Percentiles rank a stretch among this genome's conserved stretches.
These are phyloP conservation scores for Lineus longissimus DNA, from an alignment of 1,140 invertebrate species.

Conservation along the genomic window DNA sequence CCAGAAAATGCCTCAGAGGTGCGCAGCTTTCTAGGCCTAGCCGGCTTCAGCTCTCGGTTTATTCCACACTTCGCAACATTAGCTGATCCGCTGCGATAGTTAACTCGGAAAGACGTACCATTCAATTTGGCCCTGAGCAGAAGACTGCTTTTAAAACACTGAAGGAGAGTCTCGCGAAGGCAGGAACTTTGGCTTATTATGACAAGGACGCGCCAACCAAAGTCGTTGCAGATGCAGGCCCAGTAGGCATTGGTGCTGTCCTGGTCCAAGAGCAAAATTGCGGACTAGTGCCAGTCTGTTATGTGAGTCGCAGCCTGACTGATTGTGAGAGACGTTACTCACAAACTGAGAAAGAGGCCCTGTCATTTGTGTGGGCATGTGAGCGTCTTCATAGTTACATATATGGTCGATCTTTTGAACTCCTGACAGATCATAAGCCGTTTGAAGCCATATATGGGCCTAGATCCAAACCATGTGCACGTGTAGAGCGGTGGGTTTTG, in stretches of 20 bases:
- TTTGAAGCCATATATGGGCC: conserved; percentile 27
- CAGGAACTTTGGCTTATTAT: conserved; percentile 20
- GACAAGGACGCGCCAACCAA: conserved; percentile 28
- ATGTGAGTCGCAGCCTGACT: conserved; percentile 21
- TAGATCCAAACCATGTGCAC: conserved; percentile 19
- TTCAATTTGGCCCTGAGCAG: neutral
- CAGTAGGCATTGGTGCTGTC: conserved; percentile 21
- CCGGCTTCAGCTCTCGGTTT: neutral
- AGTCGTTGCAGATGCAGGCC: conserved; percentile 36
- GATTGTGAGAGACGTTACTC: conserved; percentile 38
- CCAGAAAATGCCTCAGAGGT: conserved; percentile 19
- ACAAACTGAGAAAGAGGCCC: conserved; percentile 51
- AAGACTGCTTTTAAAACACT: conserved; percentile 24
- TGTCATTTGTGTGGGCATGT: conserved; percentile 49
- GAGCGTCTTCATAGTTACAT: conserved; percentile 52
- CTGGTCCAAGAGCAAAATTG: conserved; percentile 15
- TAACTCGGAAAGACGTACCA: neutral
- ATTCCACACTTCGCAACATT: neutral
- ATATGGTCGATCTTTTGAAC: conserved; percentile 43
- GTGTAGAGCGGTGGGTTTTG: conserved; percentile 28
- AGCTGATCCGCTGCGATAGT: neutral
- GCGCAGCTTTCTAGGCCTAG: conserved; percentile 27
- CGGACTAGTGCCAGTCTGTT: conserved; percentile 19
- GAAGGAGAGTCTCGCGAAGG: conserved; percentile 16
- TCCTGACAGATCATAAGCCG: conserved; percentile 49